Percentiles rank a stretch among this genome's conserved stretches.
These are phyloP conservation scores for Netelia virgata DNA, from an alignment of 2,888 invertebrate species.

Conservation along the genomic window DNA sequence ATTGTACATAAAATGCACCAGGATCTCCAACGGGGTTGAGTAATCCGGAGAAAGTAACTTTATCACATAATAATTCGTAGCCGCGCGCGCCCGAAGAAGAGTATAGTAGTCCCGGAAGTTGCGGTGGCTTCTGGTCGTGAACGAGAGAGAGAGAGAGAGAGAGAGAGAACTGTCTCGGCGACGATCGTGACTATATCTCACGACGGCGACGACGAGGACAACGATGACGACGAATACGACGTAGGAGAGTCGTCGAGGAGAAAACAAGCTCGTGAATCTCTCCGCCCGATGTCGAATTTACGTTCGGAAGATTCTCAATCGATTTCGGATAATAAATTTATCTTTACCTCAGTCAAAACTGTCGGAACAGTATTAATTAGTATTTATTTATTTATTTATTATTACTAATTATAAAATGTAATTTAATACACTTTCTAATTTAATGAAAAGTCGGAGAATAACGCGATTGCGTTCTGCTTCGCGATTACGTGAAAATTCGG, in stretches of 20 bases:
- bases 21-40: constrained; percentile 60
- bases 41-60: constrained; percentile 70
- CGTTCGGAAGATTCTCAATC: background rate
- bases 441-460: constrained; percentile 34
- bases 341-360: background rate
- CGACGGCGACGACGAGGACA: background rate
- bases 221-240: background rate
- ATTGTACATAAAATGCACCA: constrained; percentile 57
- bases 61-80: constrained; percentile 69
- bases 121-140: constrained; percentile 40
- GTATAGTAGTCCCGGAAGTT: constrained; percentile 68
- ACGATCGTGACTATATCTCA: constrained; percentile 59
- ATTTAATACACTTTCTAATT: constrained; percentile 62
- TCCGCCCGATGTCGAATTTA: background rate
- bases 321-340: constrained; percentile 5
- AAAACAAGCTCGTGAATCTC: constrained; percentile 22
- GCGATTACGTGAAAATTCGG: constrained; percentile 42
- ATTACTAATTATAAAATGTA: background rate
- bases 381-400: too few species aligned
- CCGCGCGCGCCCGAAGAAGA: constrained; percentile 63
- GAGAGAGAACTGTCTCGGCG: constrained; percentile 13
- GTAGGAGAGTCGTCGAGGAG: constrained; percentile 8
- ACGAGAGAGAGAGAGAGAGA: constrained; percentile 16
- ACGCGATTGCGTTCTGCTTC: constrained; percentile 55
- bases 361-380: background rate